Evolutionary conservation across 2,113 vertebrate genomes (phyloP), one percentile per base, ranked within the genome.

Genomic region (Corynorhinus townsendii): DNA sequence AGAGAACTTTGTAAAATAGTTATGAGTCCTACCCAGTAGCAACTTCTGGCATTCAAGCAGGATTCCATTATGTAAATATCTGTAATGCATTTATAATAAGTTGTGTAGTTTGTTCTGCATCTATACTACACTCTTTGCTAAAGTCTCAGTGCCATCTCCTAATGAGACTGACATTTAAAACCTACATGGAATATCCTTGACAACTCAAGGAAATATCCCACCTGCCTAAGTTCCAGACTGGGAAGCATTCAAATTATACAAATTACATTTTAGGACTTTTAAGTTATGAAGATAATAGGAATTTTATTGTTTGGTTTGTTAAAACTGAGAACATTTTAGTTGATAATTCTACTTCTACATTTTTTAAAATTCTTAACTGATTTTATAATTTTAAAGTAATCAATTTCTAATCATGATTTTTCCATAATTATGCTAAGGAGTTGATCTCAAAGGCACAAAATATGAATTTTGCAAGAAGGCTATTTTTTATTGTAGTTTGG

Each of bases 11-110:
- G 98, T 98, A 98, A 98, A 98, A 98, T 98, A 98, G 98, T 97
- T 97, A 97, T 97, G 98, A 97, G 98, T 98, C 98, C 97, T 98
- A 97, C 98, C 97, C 98, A 98, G 98, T 98, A 98, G 98, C 98
- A 98, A 98, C 97, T 98, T 98, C 97, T 98, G 98, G 98, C 97
- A 94, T 97, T 98, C 97, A 98, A 98, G 96, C 98, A 98, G 97
- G 98, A 98, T 98, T 98, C 97, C 98, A 98, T 98, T 98, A 97
- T 98, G 98, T 99, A 97, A 96, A 98, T 98, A 96, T 93, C 93
- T 97, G 96, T 98, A 97, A 98, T 97, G 97, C 98, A 97, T 98
- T 98, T 98, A 98, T 98, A 98, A 97, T 98, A 98, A 97, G 97
- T 98, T 98, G 98, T 98, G 98, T 98, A 97, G 96, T 98, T 98